These are phyloP conservation scores for Sakesphorus luctuosus DNA, from an alignment of 2,113 vertebrate species.

Conservation along the genomic window DNA sequence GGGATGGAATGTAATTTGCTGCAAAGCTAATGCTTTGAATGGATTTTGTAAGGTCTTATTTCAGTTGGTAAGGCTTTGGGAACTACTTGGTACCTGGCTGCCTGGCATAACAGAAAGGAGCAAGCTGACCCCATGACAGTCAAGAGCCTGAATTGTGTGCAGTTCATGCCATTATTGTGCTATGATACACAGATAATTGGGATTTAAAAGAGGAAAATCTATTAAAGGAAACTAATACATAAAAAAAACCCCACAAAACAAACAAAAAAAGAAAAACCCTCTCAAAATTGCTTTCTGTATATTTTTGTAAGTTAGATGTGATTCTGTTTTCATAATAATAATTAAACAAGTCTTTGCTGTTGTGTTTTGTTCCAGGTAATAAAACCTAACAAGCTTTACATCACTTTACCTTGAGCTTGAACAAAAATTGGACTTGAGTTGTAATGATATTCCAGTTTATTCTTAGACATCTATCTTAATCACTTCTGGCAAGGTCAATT, in stretches of 20 bases:
- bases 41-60: neutral
- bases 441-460: neutral
- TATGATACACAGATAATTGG: neutral
- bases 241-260: neutral
- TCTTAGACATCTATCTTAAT: neutral
- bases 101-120: neutral
- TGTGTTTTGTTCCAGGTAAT: conserved; percentile 17
- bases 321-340: neutral
- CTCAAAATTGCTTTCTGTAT: neutral
- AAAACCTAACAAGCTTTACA: neutral
- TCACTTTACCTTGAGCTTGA: neutral
- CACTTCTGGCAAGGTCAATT: neutral
- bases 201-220: neutral
- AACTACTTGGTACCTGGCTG: neutral
- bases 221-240: neutral
- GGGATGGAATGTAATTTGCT: neutral
- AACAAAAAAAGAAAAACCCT: neutral
- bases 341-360: neutral
- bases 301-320: neutral
- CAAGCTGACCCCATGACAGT: neutral
- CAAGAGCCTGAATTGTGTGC: neutral
- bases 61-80: neutral
- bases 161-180: neutral
- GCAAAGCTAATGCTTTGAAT: neutral
- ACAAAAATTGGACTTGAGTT: neutral